Evolutionary conservation across 2,797 vertebrate species (phyloP), one percentile per base, ranked within the genome.

Genomic region (Sebastes trivittatus): DNA sequence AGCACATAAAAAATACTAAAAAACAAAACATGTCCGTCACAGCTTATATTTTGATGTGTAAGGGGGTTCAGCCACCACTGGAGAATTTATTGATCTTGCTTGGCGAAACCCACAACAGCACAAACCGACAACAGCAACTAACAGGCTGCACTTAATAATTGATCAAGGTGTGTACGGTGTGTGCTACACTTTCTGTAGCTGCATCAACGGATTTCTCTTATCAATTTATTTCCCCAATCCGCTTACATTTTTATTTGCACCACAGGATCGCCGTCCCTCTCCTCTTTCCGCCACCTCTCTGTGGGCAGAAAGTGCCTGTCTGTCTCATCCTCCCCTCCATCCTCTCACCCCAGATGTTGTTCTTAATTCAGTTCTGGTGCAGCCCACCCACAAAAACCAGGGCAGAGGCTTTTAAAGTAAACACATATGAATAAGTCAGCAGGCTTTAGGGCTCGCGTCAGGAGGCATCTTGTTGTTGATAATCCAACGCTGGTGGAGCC

Each of bases 401-500:
- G 83, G 81, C 82, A 87, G 70, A 87, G 79, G 83, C 87, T 92
- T 94, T 94, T 90, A 92, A 90, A 93, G 90, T 92, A 94, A 95
- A 94, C 91, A 93, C 87, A 84, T 89, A 95, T 95, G 93, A 95
- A 95, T 95, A 95, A 96, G 94, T 96, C 90, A 94, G 90, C 87
- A 88, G 89, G 92, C 93, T 95, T 89, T 88, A 92, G 92, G 92
- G 87, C 90, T 90, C 86, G 78, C 91, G 88, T 95, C 94, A 94
- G 93, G 89, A 95, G 91, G 88, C 91, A 93, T 93, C 93, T 94
- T 94, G 94, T 93, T 96, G 94, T 92, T 94, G 94, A 94, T 94
- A 95, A 95, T 94, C 94, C 88, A 93, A 84, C 82, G 71, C 92
- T 86, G 89, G 92, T 87, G 91, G 86, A 92, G 88, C 81, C 88